phyloP scores from a whole-genome alignment of 2,888 invertebrate genomes.

The Cyclophora albipunctata region DNA sequence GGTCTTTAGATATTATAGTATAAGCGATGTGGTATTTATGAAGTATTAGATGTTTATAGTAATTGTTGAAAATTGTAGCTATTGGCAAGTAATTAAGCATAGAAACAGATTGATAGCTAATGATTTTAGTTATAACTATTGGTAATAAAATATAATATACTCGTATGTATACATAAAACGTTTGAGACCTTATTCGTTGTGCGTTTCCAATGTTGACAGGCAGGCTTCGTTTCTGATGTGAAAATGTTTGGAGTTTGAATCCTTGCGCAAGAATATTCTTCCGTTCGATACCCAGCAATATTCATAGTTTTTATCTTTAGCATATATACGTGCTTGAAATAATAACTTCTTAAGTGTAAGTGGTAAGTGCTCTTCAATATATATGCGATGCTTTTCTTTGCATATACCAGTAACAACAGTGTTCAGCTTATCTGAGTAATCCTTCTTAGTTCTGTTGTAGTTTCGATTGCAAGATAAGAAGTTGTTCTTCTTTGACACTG shows the following conservation, averaged over 20 bases:
- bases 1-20: too few relatives aligned
- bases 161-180: too few relatives aligned
- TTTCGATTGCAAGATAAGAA: background rate
- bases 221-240: background rate
- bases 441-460: background rate
- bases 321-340: background rate
- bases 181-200: too few relatives aligned
- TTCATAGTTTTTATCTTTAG: background rate
- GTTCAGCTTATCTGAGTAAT: background rate
- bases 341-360: background rate
- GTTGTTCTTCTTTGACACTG: background rate
- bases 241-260: background rate
- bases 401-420: background rate
- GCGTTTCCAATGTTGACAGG: background rate
- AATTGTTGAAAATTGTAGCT: too few relatives aligned
- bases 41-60: background rate
- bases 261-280: background rate
- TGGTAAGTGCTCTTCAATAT: background rate
- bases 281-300: background rate
- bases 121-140: too few relatives aligned
- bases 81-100: too few relatives aligned
- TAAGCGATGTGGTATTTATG: too few relatives aligned
- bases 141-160: too few relatives aligned
- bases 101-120: too few relatives aligned
- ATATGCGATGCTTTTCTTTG: background rate